Conservation (phyloP, 2,888 invertebrate genomes). For the Nemoura dubitans region DNA sequence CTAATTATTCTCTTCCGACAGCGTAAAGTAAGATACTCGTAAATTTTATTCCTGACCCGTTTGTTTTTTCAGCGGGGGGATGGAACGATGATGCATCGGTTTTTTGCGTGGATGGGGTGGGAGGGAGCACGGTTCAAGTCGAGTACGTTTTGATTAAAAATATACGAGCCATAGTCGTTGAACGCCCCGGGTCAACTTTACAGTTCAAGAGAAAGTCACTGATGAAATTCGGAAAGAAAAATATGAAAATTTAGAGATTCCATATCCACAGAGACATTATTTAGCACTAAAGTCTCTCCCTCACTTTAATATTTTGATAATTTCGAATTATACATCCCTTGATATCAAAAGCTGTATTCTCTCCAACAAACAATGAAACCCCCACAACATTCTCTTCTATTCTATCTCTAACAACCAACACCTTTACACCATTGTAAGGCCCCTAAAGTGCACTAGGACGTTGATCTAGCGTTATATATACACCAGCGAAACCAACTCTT, state of each 20-base stretch:
- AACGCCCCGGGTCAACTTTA: not conserved
- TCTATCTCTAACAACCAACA: not conserved
- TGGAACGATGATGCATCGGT: not conserved
- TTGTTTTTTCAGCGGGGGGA: not conserved
- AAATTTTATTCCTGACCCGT: not conserved
- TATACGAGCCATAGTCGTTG: not conserved
- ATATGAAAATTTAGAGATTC: not conserved
- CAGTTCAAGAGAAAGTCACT: not conserved
- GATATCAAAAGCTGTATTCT: not conserved
- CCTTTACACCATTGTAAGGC: not conserved
- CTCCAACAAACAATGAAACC: not conserved
- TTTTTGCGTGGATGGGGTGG: not conserved
- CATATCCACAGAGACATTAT: not conserved
- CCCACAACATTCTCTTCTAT: not conserved
- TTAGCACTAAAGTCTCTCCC: not conserved
- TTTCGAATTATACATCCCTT: slow-evolving; percentile 4
- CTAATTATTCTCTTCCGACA: slow-evolving; percentile 1
- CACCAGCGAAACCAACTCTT: not conserved
- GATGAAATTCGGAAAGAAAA: not conserved
- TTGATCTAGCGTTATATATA: not conserved
- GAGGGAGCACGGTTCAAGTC: not conserved
- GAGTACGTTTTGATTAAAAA: not conserved
- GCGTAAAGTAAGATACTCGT: not conserved
- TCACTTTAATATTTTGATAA: not conserved
- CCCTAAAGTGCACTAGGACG: not conserved